A percentile compares a stretch with the other conserved stretches of the same genome.
Evolutionary conservation across 2,797 vertebrate genomes (phyloP).

Genomic region (Lepus townsendii): DNA sequence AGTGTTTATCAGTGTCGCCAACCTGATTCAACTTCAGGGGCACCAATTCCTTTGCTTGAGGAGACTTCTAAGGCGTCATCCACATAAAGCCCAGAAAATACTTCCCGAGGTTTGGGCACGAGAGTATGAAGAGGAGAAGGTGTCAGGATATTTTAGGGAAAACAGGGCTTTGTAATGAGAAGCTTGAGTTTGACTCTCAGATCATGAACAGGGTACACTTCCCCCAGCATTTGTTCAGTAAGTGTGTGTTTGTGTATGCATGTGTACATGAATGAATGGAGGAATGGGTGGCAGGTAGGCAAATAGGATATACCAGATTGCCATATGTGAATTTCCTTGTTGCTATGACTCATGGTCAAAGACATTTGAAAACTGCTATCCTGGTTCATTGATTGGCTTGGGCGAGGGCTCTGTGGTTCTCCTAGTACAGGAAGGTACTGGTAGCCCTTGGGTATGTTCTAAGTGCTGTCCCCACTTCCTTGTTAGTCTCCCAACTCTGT

Average conservation of each 20-base stretch:
- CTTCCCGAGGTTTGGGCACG: not conserved
- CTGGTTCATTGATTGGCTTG: not conserved
- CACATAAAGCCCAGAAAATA: not conserved
- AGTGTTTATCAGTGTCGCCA: not conserved
- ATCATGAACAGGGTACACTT: not conserved
- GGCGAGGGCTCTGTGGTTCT: not conserved
- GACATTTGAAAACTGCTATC: not conserved
- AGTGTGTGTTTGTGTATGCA: not conserved
- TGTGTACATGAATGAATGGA: not conserved
- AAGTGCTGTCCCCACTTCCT: not conserved
- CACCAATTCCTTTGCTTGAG: not conserved
- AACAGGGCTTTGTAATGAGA: not conserved
- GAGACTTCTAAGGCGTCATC: conserved; percentile 1
- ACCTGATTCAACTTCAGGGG: not conserved
- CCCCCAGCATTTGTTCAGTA: not conserved
- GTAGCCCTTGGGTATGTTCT: not conserved
- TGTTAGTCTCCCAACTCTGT: not conserved
- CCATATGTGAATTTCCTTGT: conserved; percentile 2
- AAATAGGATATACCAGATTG: not conserved
- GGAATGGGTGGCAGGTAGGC: not conserved
- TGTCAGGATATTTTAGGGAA: not conserved
- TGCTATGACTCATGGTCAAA: not conserved
- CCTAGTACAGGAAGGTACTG: not conserved
- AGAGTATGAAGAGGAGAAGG: not conserved
- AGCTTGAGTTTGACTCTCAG: not conserved